phyloP scores from a whole-genome alignment of 2,888 invertebrate species.

The Drosophila neonasuta region DNA sequence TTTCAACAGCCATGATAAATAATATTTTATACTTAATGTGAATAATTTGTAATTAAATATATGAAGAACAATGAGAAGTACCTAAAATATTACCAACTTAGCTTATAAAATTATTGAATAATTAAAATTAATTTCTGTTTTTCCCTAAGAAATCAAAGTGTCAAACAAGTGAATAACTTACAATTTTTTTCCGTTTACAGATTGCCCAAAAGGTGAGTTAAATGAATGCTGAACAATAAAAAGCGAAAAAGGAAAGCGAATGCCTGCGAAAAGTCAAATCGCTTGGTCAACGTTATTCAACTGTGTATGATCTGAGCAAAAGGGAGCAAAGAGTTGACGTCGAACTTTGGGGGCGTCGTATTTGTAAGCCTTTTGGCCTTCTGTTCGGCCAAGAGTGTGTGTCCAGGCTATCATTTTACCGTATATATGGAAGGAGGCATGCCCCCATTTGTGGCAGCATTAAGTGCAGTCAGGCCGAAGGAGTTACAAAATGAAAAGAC shows the following conservation, averaged over 20 bases:
- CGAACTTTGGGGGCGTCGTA: conserved; percentile 1
- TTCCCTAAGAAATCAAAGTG: background rate
- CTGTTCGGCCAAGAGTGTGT: background rate
- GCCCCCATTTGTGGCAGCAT: conserved; percentile 11
- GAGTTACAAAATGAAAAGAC: conserved; percentile 11
- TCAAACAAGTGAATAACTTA: background rate
- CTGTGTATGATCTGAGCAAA: conserved; percentile 1
- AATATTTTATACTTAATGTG: too few relatives aligned
- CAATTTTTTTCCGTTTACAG: conserved; percentile 27
- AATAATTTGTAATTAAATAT: too few relatives aligned
- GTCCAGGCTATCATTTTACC: conserved; percentile 33
- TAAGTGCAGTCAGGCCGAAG: conserved; percentile 20
- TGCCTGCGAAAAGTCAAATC: conserved; percentile 14
- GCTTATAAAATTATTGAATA: background rate
- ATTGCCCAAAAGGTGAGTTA: conserved; percentile 47
- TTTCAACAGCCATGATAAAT: too few relatives aligned
- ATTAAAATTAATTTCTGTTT: background rate
- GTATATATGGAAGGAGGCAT: background rate
- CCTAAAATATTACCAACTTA: background rate
- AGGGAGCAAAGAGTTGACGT: background rate
- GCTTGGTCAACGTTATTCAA: conserved; percentile 13
- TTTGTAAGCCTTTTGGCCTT: conserved; percentile 4
- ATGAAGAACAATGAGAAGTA: too few relatives aligned
- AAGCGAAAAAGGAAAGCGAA: background rate
- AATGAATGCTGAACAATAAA: conserved; percentile 36